Evolutionary conservation across 2,888 invertebrate genomes (phyloP).

Genomic region (Colostygia pectinataria): DNA sequence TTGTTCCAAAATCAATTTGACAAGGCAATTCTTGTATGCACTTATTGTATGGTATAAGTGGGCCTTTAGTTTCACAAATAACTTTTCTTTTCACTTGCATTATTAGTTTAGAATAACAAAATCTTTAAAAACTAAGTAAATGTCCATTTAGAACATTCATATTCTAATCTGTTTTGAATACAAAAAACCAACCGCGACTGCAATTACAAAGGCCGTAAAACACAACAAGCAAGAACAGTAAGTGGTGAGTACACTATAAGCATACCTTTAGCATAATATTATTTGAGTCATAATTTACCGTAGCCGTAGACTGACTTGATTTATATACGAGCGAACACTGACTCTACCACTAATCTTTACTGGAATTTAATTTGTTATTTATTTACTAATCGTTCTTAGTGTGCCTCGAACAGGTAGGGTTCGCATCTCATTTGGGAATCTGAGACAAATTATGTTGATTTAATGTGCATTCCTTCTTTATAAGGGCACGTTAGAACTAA

Average conservation of each 20-base stretch:
- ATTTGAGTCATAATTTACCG: slow-evolving; percentile 77
- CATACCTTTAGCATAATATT: slow-evolving; percentile 72
- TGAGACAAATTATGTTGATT: slow-evolving; percentile 40
- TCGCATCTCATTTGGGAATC: slow-evolving; percentile 49
- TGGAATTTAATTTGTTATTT: slow-evolving; percentile 79
- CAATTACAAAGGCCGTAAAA: slow-evolving; percentile 43
- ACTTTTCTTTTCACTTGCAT: no score
- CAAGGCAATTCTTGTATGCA: no score
- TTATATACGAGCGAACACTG: slow-evolving; percentile 74
- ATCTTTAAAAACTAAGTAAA: no score
- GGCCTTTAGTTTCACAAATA: no score
- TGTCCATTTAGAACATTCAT: no score
- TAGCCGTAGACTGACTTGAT: slow-evolving; percentile 64
- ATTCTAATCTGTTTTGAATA: slow-evolving; percentile 24
- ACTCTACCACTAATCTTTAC: slow-evolving; percentile 73
- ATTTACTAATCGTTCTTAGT: slow-evolving; percentile 68
- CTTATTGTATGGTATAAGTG: no score
- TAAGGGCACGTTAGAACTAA: slow-evolving; percentile 24
- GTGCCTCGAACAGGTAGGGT: slow-evolving; percentile 51
- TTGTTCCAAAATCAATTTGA: no score
- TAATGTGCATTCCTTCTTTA: slow-evolving; percentile 33
- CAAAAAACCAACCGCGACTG: slow-evolving; percentile 29
- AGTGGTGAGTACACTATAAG: slow-evolving; percentile 35
- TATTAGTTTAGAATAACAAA: no score
- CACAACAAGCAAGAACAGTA: slow-evolving; percentile 33